Evolutionary conservation across 2,888 invertebrate species (phyloP), one percentile per base, ranked within the genome.

Genomic region (Panopea generosa): DNA sequence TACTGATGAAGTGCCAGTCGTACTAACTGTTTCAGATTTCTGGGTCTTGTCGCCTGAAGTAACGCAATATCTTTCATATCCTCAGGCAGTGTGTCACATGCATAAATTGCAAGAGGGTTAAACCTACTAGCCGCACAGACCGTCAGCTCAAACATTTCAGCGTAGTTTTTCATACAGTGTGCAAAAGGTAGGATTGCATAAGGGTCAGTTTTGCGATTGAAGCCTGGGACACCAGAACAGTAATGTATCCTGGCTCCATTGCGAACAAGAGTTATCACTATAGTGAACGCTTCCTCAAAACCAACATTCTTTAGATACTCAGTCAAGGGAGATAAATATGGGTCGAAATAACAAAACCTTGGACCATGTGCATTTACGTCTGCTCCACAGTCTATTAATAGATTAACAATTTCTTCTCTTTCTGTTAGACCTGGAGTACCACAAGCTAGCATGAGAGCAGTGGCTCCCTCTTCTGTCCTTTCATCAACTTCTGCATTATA

Each of bases 131-230:
- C 95, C 0, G 96, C 95, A 85, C 96, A 95, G 59, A 96, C 91
- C 67, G 97, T 94, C 43, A 95, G 93, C 94, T 85, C 73, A 81
- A 95, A 94, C 90, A 96, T 96, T 22, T 93, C 91, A 1, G 93
- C 93, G 67, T 93, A 93, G 22, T 93, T 90, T 2, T 93, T 92
- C n/a, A 94, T 92, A 90, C 96, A 95, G 84, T 96, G 95, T 14
- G 97, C 94, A 29, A 95, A 96, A 90, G 96, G 96, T 4, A 97
- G 93, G 66, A 97, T 95, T 40, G 97, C 97, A 89, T 96, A 96
- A 0, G 96, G 96, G 89, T 97, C 96, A 4, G 83, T 50, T 6
- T 86, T 63, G 18, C 77, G 68, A 2, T 77, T 56, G 27, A 69
- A 50, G n/a, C 85, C 80, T 79, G 93, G 91, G 9, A 83, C 84